Evolutionary conservation across 1,140 invertebrate genomes (phyloP).

Genomic region (Aleiodes sp.): DNA sequence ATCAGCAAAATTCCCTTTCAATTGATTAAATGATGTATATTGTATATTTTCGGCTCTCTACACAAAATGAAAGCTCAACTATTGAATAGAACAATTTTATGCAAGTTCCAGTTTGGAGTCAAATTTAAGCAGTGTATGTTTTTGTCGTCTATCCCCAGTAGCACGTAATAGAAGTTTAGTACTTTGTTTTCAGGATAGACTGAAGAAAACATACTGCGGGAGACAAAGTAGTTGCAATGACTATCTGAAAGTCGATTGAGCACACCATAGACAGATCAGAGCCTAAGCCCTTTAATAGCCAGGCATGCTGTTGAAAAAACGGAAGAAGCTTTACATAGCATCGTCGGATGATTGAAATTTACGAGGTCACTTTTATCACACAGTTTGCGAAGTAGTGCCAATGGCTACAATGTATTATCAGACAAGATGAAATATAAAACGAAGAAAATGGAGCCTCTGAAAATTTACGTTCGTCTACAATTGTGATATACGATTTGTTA

Average conservation of each 20-base stretch:
- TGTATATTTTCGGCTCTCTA: too few species aligned
- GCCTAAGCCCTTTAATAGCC: conserved; percentile 5
- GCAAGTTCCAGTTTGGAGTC: too few species aligned
- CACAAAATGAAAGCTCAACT: too few species aligned
- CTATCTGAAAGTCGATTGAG: neutral
- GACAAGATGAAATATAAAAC: conserved; percentile 14
- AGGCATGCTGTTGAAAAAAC: neutral
- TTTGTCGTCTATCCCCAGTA: too few species aligned
- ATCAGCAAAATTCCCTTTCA: too few species aligned
- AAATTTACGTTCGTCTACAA: neutral
- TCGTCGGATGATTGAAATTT: conserved; percentile 25
- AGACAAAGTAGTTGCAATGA: neutral
- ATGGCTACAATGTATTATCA: conserved; percentile 7
- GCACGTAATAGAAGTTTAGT: too few species aligned
- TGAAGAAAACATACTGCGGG: neutral
- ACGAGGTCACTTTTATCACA: conserved; percentile 26
- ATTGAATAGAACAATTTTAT: too few species aligned
- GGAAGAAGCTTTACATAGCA: neutral
- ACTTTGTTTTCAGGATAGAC: neutral
- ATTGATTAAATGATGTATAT: too few species aligned
- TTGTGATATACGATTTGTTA: conserved; percentile 10
- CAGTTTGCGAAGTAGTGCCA: conserved; percentile 7
- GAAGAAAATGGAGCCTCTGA: neutral
- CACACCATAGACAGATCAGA: neutral
- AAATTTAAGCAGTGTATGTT: too few species aligned